Percentiles rank a stretch among this genome's conserved stretches.
phyloP scores from a whole-genome alignment of 92 coral and sea anemone species.

The Pocillopora meandrina region DNA sequence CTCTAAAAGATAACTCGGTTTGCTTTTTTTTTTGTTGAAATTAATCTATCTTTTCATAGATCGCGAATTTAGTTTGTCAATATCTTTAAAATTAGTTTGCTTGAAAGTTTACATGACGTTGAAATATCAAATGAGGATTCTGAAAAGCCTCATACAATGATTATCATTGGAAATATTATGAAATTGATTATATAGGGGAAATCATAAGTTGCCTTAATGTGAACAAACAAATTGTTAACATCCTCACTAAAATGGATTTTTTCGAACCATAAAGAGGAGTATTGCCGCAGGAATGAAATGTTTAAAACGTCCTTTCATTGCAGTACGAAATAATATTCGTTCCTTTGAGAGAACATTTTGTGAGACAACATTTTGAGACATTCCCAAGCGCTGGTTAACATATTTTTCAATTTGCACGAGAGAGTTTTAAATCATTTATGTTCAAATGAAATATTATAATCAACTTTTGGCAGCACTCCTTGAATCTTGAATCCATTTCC shows the following conservation, averaged over 20 bases:
- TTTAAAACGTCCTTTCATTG: background rate
- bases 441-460: too few relatives aligned
- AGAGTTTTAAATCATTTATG: too few relatives aligned
- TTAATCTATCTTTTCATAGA: too few relatives aligned
- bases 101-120: too few relatives aligned
- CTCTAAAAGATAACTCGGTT: background rate
- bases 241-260: background rate
- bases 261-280: background rate
- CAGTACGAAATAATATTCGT: background rate
- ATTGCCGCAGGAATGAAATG: background rate
- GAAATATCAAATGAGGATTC: background rate
- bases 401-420: too few relatives aligned
- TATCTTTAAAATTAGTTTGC: too few relatives aligned
- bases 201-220: background rate
- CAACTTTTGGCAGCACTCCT: too few relatives aligned
- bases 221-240: constrained; percentile 19
- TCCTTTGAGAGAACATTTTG: too few relatives aligned
- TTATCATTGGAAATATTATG: background rate
- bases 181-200: background rate
- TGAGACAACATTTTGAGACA: too few relatives aligned
- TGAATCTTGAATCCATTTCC: too few relatives aligned
- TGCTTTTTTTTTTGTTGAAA: background rate
- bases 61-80: too few relatives aligned
- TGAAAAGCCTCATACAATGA: background rate
- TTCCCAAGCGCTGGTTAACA: too few relatives aligned